Evolutionary conservation across 2,113 vertebrate species (phyloP).

Genomic region (Oncorhynchus masou): DNA sequence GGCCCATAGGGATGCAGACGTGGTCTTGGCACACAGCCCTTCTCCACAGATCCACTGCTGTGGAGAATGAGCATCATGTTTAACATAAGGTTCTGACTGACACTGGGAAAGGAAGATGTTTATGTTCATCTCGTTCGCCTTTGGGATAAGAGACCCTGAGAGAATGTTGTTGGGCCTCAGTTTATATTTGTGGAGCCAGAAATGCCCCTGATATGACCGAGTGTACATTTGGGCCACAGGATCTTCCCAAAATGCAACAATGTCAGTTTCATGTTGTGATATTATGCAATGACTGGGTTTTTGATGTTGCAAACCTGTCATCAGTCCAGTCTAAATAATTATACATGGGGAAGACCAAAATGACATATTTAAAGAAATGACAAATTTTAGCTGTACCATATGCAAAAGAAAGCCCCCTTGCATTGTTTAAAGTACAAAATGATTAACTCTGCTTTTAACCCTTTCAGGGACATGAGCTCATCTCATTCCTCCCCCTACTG

Average conservation of each 20-base stretch:
- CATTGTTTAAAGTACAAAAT: not conserved
- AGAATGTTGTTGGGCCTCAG: not conserved
- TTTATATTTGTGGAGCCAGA: not conserved
- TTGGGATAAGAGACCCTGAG: not conserved
- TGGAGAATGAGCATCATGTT: slow-evolving; percentile 18
- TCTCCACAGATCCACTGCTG: slow-evolving; percentile 1
- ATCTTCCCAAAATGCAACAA: not conserved
- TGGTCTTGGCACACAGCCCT: not conserved
- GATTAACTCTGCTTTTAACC: not conserved
- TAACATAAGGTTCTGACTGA: slow-evolving; percentile 9
- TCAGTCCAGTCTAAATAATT: not conserved
- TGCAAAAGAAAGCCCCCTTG: not conserved
- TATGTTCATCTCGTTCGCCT: not conserved
- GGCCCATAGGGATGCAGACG: too few relatives aligned
- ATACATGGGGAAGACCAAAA: too few relatives aligned
- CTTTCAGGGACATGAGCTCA: not conserved
- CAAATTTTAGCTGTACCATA: not conserved
- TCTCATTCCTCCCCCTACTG: not conserved
- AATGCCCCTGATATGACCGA: too few relatives aligned
- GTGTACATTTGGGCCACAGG: not conserved
- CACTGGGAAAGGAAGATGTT: slow-evolving; percentile 3
- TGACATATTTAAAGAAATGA: not conserved
- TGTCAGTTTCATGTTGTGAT: not conserved
- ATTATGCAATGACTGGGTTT: not conserved
- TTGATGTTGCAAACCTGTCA: not conserved